These are phyloP conservation scores for Cacajao melanocephalus DNA, from an alignment of 2,797 vertebrate species.

Conservation along the genomic window DNA sequence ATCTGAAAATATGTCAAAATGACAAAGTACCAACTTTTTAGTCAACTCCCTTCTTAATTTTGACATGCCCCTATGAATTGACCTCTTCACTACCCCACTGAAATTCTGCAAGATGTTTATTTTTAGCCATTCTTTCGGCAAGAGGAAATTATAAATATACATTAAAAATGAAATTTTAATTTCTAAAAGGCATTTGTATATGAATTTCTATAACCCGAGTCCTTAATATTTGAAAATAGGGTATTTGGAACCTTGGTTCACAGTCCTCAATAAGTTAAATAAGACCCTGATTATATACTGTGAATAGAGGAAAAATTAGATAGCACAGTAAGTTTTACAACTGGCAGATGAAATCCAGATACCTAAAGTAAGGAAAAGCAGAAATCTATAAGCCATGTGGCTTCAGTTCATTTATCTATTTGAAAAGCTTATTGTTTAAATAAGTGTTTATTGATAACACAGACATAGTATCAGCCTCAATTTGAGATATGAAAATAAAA, in stretches of 20 bases:
- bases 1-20: constrained; percentile 57
- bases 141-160: background rate
- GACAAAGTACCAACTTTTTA: constrained; percentile 10
- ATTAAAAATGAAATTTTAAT: background rate
- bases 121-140: background rate
- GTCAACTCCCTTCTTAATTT: constrained; percentile 35
- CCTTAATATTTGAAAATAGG: background rate
- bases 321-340: background rate
- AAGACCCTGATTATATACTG: background rate
- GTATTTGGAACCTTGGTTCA: background rate
- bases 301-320: background rate
- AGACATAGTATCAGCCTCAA: background rate
- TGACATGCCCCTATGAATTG: background rate
- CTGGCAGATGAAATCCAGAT: background rate
- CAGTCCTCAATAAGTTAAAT: background rate
- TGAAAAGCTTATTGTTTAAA: constrained; percentile 8
- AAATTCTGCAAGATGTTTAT: background rate
- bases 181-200: background rate
- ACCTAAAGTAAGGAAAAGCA: background rate
- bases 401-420: background rate
- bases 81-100: background rate
- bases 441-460: background rate
- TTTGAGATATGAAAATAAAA: background rate
- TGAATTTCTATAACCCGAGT: background rate
- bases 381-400: background rate